Evolutionary conservation across 2,113 vertebrate genomes (phyloP).

Genomic region (Butastur rufipennis): DNA sequence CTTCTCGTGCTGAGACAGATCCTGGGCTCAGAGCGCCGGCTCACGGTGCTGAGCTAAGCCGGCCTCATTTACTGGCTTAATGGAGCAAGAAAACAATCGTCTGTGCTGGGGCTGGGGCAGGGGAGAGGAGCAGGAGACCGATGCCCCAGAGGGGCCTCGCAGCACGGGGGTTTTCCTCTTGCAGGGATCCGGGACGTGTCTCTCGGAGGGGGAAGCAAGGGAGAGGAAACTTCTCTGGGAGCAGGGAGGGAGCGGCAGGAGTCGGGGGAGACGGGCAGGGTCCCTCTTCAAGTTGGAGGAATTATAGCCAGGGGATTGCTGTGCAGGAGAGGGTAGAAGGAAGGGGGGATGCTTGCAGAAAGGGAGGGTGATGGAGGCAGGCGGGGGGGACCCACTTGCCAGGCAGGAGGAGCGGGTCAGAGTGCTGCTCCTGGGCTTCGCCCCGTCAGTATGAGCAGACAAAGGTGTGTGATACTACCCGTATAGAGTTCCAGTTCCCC

Average conservation of each 20-base stretch:
- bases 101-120: not conserved
- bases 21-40: not conserved
- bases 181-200: not conserved
- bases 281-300: not conserved
- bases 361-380: not conserved
- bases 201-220: not conserved
- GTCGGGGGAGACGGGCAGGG: not conserved
- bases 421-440: not conserved
- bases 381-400: not conserved
- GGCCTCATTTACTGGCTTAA: constrained; percentile 46
- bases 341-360: not conserved
- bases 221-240: not conserved
- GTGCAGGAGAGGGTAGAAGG: not conserved
- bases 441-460: not conserved
- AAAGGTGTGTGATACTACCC: not conserved
- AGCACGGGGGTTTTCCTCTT: not conserved
- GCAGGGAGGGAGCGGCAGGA: not conserved
- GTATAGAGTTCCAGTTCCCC: not conserved
- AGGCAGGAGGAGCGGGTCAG: not conserved
- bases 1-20: not conserved
- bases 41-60: not conserved
- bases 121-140: not conserved
- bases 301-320: not conserved
- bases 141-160: not conserved
- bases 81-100: constrained; percentile 2